A percentile compares a stretch with the other conserved stretches of the same genome.
phyloP scores from a whole-genome alignment of 2,797 vertebrate genomes.

The Leptoclinus maculatus region DNA sequence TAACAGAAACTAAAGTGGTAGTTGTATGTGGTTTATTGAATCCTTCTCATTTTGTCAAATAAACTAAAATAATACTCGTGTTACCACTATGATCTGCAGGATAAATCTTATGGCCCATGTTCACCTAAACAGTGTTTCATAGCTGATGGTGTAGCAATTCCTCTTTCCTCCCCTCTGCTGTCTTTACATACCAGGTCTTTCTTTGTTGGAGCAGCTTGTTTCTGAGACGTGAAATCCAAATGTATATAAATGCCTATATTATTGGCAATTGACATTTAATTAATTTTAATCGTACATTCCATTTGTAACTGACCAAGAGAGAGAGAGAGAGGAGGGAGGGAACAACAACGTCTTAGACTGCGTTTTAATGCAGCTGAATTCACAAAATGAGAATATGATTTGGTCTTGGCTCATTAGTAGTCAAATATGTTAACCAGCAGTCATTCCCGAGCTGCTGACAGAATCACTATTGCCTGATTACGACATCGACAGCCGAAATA shows the following conservation, averaged over 20 bases:
- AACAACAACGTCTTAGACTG: background rate
- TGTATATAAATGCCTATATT: background rate
- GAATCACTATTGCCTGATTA: background rate
- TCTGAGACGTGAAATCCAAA: background rate
- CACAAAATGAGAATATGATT: background rate
- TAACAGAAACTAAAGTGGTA: conserved; percentile 21
- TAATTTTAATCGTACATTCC: background rate
- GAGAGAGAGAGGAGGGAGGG: background rate
- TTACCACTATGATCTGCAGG: conserved; percentile 4
- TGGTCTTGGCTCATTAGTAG: conserved; percentile 2
- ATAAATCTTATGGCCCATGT: conserved; percentile 3
- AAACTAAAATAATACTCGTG: background rate
- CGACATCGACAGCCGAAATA: background rate
- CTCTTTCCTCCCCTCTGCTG: background rate
- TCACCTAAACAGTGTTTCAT: background rate
- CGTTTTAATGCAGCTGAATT: background rate
- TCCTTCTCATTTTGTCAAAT: conserved; percentile 11
- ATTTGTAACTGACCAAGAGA: background rate
- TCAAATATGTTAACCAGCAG: background rate
- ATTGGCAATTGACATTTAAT: background rate
- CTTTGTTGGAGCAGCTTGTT: background rate
- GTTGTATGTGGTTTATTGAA: background rate
- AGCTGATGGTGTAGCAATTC: background rate
- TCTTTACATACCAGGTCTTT: background rate
- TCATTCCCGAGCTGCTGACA: background rate